Conservation (phyloP, 2,797 vertebrate species). For the Oreochromis grahami region DNA sequence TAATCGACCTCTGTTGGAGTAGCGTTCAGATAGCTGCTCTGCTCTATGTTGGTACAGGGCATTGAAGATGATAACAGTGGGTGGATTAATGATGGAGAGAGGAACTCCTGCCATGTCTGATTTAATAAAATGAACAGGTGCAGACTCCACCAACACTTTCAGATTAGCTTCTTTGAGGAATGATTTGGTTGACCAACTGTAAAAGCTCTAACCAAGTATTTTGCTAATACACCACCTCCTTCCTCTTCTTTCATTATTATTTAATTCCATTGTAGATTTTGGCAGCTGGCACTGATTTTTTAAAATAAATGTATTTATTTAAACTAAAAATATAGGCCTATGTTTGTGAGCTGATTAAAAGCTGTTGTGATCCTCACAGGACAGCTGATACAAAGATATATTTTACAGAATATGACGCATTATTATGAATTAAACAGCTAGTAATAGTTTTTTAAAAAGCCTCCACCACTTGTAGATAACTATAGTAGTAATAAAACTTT, state of each 20-base stretch:
- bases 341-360: not conserved
- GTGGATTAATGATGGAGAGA: not conserved
- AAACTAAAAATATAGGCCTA: not conserved
- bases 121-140: not conserved
- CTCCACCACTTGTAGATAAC: not conserved
- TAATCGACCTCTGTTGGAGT: too few species aligned
- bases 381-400: not conserved
- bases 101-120: not conserved
- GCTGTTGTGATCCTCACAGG: not conserved
- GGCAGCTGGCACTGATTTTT: too few species aligned
- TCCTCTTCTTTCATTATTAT: not conserved
- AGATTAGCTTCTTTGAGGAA: not conserved
- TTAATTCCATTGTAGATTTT: not conserved
- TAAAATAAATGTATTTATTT: not conserved
- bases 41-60: too few species aligned
- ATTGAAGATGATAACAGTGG: too few species aligned
- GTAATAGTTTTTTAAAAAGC: rapidly evolving
- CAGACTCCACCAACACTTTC: not conserved
- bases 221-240: not conserved
- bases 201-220: not conserved
- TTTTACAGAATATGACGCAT: not conserved
- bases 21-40: too few species aligned
- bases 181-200: not conserved
- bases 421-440: not conserved
- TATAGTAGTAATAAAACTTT: not conserved